A percentile compares a stretch with the other conserved stretches of the same genome.
These are phyloP conservation scores for Lepus americanus DNA, from an alignment of 2,113 vertebrate genomes.

Conservation along the genomic window DNA sequence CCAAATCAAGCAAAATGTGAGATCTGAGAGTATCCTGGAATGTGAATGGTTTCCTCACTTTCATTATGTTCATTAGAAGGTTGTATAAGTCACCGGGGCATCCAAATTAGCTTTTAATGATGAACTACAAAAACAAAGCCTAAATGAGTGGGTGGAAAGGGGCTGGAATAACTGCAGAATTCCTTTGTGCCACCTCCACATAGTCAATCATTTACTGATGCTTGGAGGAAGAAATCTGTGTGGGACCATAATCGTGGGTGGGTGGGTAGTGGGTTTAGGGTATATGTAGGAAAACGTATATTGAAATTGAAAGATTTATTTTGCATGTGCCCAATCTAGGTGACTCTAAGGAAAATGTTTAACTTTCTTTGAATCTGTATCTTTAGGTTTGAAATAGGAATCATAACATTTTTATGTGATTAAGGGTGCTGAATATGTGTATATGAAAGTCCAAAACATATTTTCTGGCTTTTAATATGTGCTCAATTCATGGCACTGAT, in stretches of 20 bases:
- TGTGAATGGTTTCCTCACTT: conserved; percentile 53
- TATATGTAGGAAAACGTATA: background rate
- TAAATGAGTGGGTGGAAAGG: conserved; percentile 42
- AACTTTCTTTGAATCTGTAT: background rate
- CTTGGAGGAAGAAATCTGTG: background rate
- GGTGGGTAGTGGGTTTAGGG: background rate
- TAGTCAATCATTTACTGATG: conserved; percentile 10
- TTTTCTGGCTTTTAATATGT: background rate
- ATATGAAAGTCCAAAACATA: background rate
- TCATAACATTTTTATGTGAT: conserved; percentile 11
- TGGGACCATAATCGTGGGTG: background rate
- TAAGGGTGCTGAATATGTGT: background rate
- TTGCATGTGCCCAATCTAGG: background rate
- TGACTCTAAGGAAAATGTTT: background rate
- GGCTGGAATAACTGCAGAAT: background rate
- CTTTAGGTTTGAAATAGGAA: background rate
- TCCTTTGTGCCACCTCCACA: conserved; percentile 11
- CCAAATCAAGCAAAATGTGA: conserved; percentile 28
- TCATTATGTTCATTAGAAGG: conserved; percentile 74
- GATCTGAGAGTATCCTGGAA: conserved; percentile 56
- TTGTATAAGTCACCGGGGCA: conserved; percentile 67
- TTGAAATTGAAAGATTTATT: background rate
- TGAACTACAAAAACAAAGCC: conserved; percentile 64
- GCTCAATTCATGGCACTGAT: background rate
- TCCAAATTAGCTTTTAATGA: conserved; percentile 66